phyloP scores from a whole-genome alignment of 2,888 invertebrate genomes.

The Aphodius granarius region DNA sequence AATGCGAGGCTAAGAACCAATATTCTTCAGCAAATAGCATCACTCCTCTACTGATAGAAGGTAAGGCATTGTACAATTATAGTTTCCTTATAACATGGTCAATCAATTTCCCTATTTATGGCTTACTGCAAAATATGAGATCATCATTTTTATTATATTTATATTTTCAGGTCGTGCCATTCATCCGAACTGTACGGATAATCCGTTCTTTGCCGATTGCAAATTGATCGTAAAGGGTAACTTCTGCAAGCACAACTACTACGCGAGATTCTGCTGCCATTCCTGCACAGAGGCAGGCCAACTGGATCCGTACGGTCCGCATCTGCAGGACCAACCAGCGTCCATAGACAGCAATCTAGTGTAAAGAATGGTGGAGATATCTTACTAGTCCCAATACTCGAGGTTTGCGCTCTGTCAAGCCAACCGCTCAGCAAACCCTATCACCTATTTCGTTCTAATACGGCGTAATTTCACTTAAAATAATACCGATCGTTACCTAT shows the following conservation, averaged over 20 bases:
- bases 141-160: background rate
- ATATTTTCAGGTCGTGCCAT: slow-evolving; percentile 66
- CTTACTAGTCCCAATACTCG: slow-evolving; percentile 26
- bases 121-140: too few species aligned
- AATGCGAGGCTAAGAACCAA: slow-evolving; percentile 80
- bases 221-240: slow-evolving; percentile 80
- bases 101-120: too few species aligned
- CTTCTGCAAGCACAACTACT: slow-evolving; percentile 88
- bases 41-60: slow-evolving; percentile 47
- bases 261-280: slow-evolving; percentile 90
- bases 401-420: slow-evolving; percentile 13
- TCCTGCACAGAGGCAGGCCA: slow-evolving; percentile 89
- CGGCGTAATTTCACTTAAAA: background rate
- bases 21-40: slow-evolving; percentile 67
- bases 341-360: slow-evolving; percentile 27
- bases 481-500: slow-evolving; percentile 28
- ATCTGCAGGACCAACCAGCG: slow-evolving; percentile 19
- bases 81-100: too few species aligned
- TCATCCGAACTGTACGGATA: slow-evolving; percentile 83
- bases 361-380: slow-evolving; percentile 22
- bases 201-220: slow-evolving; percentile 87
- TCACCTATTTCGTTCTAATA: background rate
- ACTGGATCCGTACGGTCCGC: slow-evolving; percentile 56
- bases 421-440: background rate
- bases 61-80: too few species aligned